Conservation (phyloP, 2,797 vertebrate species). For the Tapera naevia region DNA sequence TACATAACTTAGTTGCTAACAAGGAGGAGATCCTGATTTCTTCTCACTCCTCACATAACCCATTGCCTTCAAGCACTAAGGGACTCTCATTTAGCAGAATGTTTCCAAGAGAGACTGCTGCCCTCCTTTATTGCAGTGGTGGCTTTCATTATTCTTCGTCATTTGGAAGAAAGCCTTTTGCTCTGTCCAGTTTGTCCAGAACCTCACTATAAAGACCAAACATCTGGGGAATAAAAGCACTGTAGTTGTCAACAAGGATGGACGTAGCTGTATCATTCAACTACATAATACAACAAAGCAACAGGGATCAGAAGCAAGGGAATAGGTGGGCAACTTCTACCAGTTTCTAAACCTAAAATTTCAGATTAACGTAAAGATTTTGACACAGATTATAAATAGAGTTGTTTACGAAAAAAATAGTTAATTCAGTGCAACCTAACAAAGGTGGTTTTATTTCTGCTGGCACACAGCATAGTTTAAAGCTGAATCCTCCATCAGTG, state of each 20-base stretch:
- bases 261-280: neutral
- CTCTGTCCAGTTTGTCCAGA: slow-evolving; percentile 83
- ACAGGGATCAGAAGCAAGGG: neutral
- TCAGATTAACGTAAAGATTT: neutral
- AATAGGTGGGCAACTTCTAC: neutral
- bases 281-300: neutral
- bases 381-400: neutral
- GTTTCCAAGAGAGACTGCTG: neutral
- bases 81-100: neutral
- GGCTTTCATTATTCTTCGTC: slow-evolving; percentile 73
- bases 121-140: neutral
- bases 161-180: slow-evolving; percentile 67
- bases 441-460: neutral
- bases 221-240: slow-evolving; percentile 80
- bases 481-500: neutral
- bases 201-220: slow-evolving; percentile 84
- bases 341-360: neutral
- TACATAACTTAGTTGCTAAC: neutral
- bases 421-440: neutral
- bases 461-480: neutral
- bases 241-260: neutral
- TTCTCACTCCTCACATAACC: neutral
- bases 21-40: neutral
- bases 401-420: neutral
- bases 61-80: neutral